Evolutionary conservation across 2,113 vertebrate genomes (phyloP), one percentile per base, ranked within the genome.

Genomic region (Paralichthys olivaceus): DNA sequence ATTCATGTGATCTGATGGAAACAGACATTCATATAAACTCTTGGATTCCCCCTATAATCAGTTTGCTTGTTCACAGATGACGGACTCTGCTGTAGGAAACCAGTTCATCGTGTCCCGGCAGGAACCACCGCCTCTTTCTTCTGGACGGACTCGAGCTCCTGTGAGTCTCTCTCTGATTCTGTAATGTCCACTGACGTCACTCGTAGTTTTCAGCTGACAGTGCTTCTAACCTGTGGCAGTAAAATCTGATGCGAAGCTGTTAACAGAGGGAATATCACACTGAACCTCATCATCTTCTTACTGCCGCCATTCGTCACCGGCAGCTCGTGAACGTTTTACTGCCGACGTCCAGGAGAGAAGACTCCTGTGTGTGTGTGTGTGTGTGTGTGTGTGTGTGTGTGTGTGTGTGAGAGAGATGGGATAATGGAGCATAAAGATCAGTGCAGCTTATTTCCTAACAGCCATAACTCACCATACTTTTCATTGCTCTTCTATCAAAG

Each of bases 271-370:
- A 82, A 77, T 26, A 84, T 80, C 85, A 76, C 69, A 34, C 54
- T 59, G 75, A 74, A 68, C 66, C 80, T 69, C 80, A 60, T 80
- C 77, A 37, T 14, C 20, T 23, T 32, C 75, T 75, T 45, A 65
- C 79, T 57, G 79, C 82, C 54, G 70, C 80, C 86, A 80, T 85
- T 72, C 17, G 80, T 87, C 86, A 81, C 74, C 1, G 34, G 62
- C 77, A 29, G 61, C 78, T 63, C 80, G 86, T 80, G 80, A 85
- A 80, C 77, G 56, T 85, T 85, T 85, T 85, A 85, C 62, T 83
- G 82, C 86, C 43, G 60, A 63, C 79, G 67, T 68, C 28, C 66
- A 61, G 70, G 66, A 80, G 58, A 53, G 65, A 64, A 69, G 43
- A 69, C 83, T 83, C 72, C 14, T 34, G 32, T 34, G 32, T 34